These are phyloP conservation scores for Benitochromis conjunctus DNA, from an alignment of 2,113 vertebrate species.

Conservation along the genomic window DNA sequence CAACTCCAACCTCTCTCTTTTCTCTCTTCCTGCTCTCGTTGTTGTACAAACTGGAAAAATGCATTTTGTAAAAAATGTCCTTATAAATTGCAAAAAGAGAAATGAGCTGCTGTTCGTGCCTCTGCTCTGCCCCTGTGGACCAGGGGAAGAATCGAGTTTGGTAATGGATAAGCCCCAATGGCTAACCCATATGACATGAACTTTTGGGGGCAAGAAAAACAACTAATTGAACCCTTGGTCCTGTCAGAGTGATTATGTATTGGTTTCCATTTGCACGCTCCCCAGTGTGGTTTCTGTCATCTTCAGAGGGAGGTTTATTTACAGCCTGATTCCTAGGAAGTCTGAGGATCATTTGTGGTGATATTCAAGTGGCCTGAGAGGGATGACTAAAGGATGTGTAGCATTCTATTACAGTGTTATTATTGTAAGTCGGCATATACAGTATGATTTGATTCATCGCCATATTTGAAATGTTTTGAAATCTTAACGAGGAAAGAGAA, in stretches of 20 bases:
- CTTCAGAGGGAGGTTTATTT: constrained; percentile 53
- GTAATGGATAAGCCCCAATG: constrained; percentile 76
- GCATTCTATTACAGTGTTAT: background rate
- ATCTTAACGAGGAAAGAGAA: background rate
- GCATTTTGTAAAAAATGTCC: background rate
- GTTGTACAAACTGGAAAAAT: background rate
- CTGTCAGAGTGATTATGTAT: constrained; percentile 69
- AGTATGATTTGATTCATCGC: background rate
- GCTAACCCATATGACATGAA: constrained; percentile 73
- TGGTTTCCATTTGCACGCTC: constrained; percentile 42
- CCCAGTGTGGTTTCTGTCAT: constrained; percentile 54
- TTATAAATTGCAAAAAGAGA: background rate
- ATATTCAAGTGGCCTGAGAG: constrained; percentile 33
- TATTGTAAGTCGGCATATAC: background rate
- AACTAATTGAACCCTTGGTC: constrained; percentile 78
- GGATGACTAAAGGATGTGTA: background rate
- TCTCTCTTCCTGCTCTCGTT: background rate
- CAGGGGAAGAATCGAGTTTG: constrained; percentile 52
- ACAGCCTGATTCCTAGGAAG: constrained; percentile 17
- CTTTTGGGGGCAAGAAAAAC: constrained; percentile 74
- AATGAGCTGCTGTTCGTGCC: constrained; percentile 36
- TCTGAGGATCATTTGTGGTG: constrained; percentile 39
- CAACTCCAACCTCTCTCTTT: background rate
- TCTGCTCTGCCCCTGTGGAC: constrained; percentile 23
- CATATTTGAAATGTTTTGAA: background rate